Evolutionary conservation across 1,140 invertebrate species (phyloP), one percentile per base, ranked within the genome.

Genomic region (Subanguina moxae): DNA sequence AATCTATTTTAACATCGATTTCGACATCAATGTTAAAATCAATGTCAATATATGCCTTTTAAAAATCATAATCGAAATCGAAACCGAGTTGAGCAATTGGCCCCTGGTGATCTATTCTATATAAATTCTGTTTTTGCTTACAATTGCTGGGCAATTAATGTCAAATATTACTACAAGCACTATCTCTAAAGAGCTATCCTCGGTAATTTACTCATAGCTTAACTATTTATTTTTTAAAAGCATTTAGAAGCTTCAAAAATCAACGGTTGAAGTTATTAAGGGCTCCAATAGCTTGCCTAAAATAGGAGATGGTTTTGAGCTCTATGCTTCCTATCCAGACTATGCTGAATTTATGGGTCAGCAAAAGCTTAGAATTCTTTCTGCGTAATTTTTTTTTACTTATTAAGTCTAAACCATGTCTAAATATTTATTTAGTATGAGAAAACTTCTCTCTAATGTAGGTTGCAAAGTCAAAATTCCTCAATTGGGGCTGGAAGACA

Each of bases 251-350:
- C 65, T 70, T 42, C 68, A 70, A 71, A 15, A 30, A 32, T 30
- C 68, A 23, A 62, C 43, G 8, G 66, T 43, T n/a, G 52, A 25
- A 27, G 23, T 66, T 28, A 65, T 70, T n/a, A 65, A 67, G 48
- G 17, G 27, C 1, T 69, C 65, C 9, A 70, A 70, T 42, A 25
- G 64, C 21, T 42, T 70, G 64, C 68, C 68, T 15, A 27, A 46
- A 59, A 38, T 70, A 27, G 68, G 68, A 21, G 67, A 70, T 21
- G 67, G 67, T 28, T 65, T 48, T 38, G 68, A 70, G 32, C 38
- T 70, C 25, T 70, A 70, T 56, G 61, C 68, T 43, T 69, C 68
- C n/a, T 70, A 46, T 61, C 56, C 68, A 23, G 65, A 69, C 52
- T 70, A 46, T 46, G 42, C 28, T 15, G 28, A 70, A 61, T 69